phyloP scores from a whole-genome alignment of 2,888 invertebrate species.

The Ditylenchus weischeri region DNA sequence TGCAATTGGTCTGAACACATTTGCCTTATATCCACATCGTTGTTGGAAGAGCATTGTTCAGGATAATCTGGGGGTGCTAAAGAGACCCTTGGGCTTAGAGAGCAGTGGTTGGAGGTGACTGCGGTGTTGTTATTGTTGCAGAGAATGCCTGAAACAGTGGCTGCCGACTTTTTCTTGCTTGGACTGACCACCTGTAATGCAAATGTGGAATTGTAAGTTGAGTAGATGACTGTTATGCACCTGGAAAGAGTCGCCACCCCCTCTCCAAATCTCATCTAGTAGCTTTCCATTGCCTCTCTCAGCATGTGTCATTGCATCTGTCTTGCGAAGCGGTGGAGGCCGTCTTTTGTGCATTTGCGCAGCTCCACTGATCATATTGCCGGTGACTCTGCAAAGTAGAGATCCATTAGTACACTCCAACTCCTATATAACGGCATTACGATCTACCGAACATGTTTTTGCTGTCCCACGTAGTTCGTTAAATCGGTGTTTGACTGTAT shows the following conservation, averaged over 20 bases:
- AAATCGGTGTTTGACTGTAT: too few relatives aligned
- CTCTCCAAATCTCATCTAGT: slow-evolving; percentile 52
- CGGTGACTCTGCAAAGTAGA: slow-evolving; percentile 44
- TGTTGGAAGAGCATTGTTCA: slow-evolving; percentile 12
- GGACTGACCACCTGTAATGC: not conserved
- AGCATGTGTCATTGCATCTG: slow-evolving; percentile 56
- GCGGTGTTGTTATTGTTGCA: not conserved
- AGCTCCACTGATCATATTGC: slow-evolving; percentile 58
- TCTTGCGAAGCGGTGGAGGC: slow-evolving; percentile 51
- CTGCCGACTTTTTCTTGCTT: not conserved
- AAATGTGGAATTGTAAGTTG: too few relatives aligned
- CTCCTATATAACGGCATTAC: too few relatives aligned
- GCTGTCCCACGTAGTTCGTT: too few relatives aligned
- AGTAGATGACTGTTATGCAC: slow-evolving; percentile 21
- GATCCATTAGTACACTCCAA: too few relatives aligned
- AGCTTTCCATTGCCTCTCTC: slow-evolving; percentile 49
- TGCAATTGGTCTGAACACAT: not conserved
- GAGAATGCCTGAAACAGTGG: not conserved
- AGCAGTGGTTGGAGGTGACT: too few relatives aligned
- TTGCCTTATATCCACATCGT: slow-evolving; percentile 3
- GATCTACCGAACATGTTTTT: too few relatives aligned
- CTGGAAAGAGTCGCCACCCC: slow-evolving; percentile 48
- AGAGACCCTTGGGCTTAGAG: too few relatives aligned
- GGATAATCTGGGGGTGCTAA: not conserved
- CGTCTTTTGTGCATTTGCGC: slow-evolving; percentile 58